A percentile compares a stretch with the other conserved stretches of the same genome.
Evolutionary conservation across 2,888 invertebrate genomes (phyloP).

Genomic region (Hecatera dysodea): DNA sequence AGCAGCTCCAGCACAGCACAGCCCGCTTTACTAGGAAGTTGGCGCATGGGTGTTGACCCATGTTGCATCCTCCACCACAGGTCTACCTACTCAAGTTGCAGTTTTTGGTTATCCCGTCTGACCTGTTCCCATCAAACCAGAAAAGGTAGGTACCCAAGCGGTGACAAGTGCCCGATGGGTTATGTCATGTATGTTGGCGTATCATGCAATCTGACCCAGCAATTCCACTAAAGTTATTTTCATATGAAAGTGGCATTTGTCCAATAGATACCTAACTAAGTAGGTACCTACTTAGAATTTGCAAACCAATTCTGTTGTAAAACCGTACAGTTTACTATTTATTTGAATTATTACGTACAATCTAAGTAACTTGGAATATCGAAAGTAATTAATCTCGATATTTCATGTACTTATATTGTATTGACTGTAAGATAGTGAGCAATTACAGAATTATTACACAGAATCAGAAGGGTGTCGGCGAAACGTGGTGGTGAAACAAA

Average conservation of each 20-base stretch:
- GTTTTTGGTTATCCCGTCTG: neutral
- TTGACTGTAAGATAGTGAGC: neutral
- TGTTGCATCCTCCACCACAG: neutral
- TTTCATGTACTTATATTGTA: no score
- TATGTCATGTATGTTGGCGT: neutral
- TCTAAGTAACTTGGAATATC: neutral
- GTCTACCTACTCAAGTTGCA: neutral
- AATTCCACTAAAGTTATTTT: neutral
- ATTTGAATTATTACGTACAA: neutral
- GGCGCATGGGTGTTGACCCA: no score
- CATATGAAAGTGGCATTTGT: neutral
- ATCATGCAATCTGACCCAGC: neutral
- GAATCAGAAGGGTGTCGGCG: slow-evolving; percentile 64
- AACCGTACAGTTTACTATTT: neutral
- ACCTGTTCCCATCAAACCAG: neutral
- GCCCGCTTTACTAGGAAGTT: no score
- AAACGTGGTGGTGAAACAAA: slow-evolving; percentile 60
- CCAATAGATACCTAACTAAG: slow-evolving; percentile 6
- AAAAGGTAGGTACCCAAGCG: neutral
- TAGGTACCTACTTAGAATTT: neutral
- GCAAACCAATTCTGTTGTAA: neutral
- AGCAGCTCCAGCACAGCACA: neutral
- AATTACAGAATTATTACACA: slow-evolving; percentile 26
- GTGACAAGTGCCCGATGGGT: neutral
- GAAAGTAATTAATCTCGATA: neutral